A percentile compares a stretch with the other conserved stretches of the same genome.
phyloP scores from a whole-genome alignment of 2,888 invertebrate genomes.

The Ethmia dodecea region DNA sequence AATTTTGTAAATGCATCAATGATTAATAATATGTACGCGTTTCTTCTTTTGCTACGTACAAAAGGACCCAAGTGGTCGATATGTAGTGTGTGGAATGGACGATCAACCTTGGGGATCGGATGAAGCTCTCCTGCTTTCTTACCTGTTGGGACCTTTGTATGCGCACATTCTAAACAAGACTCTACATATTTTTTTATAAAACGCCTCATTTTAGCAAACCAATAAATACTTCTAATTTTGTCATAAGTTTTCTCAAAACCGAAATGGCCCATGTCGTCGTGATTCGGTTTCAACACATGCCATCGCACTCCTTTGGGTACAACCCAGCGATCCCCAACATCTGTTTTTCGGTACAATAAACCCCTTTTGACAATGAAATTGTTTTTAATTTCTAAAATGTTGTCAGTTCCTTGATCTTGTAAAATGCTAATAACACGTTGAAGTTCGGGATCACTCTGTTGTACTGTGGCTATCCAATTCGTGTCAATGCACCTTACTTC shows the following conservation, averaged over 20 bases:
- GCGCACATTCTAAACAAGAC: not conserved
- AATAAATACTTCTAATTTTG: not conserved
- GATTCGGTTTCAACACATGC: constrained; percentile 17
- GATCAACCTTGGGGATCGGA: constrained; percentile 6
- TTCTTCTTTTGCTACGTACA: constrained; percentile 2
- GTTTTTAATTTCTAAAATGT: constrained; percentile 8
- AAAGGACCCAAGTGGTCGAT: constrained; percentile 13
- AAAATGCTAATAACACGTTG: not conserved
- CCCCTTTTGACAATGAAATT: constrained; percentile 9
- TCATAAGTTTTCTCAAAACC: constrained; percentile 18
- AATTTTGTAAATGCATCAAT: not conserved
- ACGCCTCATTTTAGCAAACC: not conserved
- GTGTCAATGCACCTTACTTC: not conserved
- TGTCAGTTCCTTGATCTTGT: not conserved
- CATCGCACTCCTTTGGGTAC: constrained; percentile 20
- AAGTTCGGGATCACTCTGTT: not conserved
- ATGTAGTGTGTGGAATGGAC: constrained; percentile 3
- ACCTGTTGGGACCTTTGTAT: not conserved
- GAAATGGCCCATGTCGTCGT: constrained; percentile 17
- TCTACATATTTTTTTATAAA: constrained; percentile 12
- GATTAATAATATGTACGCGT: not conserved
- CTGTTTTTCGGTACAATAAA: constrained; percentile 4
- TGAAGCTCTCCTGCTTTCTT: not conserved
- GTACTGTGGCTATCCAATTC: not conserved
- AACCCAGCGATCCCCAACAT: constrained; percentile 11